phyloP scores from a whole-genome alignment of 2,888 invertebrate genomes.

The Iselma pallidipennis region DNA sequence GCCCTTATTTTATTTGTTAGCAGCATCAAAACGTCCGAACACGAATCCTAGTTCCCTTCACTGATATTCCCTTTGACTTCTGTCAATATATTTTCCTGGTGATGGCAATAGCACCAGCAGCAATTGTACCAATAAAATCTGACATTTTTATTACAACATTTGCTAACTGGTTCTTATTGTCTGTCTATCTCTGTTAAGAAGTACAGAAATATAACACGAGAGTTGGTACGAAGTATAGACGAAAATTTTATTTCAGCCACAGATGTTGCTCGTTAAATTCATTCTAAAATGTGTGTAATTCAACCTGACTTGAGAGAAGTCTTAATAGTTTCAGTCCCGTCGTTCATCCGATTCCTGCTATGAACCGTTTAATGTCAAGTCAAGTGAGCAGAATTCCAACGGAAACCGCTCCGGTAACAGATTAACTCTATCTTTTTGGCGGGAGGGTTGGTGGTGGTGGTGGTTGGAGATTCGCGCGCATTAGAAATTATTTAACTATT shows the following conservation, averaged over 20 bases:
- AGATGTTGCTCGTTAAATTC: constrained; percentile 3
- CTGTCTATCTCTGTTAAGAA: neutral
- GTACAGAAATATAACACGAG: neutral
- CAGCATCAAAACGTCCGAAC: neutral
- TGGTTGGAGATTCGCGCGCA: neutral
- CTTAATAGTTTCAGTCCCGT: constrained; percentile 23
- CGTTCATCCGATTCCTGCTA: constrained; percentile 22
- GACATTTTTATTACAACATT: neutral
- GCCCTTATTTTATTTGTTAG: neutral
- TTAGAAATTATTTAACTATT: constrained; percentile 36
- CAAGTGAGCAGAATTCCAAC: constrained; percentile 23
- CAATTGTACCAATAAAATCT: neutral
- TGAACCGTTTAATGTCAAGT: constrained; percentile 22
- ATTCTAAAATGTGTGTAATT: neutral
- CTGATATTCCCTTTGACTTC: neutral
- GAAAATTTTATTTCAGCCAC: neutral
- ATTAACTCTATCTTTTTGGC: constrained; percentile 21
- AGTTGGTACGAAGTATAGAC: neutral
- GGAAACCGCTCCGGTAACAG: constrained; percentile 25
- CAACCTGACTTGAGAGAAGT: constrained; percentile 11
- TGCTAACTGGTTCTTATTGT: neutral
- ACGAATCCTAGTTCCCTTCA: neutral
- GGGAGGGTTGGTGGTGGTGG: no score
- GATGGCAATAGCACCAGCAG: neutral
- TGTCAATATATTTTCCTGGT: neutral